phyloP scores from a whole-genome alignment of 2,797 vertebrate species.

The Argya squamiceps region DNA sequence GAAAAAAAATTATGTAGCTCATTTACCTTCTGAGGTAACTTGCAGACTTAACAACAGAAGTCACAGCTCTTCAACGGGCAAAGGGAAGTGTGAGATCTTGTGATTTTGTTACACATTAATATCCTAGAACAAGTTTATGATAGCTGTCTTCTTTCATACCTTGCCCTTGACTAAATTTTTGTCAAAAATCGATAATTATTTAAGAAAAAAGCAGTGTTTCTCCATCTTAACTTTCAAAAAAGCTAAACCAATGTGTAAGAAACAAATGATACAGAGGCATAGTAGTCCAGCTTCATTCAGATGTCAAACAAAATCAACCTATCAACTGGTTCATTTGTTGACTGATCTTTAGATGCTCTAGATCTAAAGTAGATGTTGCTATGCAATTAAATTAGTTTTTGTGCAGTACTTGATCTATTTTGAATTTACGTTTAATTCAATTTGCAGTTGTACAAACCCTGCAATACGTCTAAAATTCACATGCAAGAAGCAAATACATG shows the following conservation, averaged over 20 bases:
- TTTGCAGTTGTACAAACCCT: not conserved
- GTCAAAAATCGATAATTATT: not conserved
- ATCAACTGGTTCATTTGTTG: not conserved
- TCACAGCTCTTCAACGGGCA: not conserved
- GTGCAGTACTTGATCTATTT: not conserved
- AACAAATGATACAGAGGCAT: not conserved
- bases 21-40: slow-evolving; percentile 4
- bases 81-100: not conserved
- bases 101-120: not conserved
- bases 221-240: not conserved
- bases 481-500: not conserved
- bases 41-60: slow-evolving; percentile 3
- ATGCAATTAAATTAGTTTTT: not conserved
- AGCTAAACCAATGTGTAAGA: not conserved
- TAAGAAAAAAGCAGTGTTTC: not conserved
- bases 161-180: not conserved
- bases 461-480: not conserved
- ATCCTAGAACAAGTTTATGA: not conserved
- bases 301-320: not conserved
- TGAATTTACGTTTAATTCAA: not conserved
- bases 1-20: not conserved
- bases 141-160: not conserved
- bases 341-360: not conserved
- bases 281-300: not conserved
- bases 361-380: not conserved